Base-by-base conservation (phyloP, 30 jellyfish, hydroid and myxozoan genomes). In the Phacellophora camtschatica region DNA sequence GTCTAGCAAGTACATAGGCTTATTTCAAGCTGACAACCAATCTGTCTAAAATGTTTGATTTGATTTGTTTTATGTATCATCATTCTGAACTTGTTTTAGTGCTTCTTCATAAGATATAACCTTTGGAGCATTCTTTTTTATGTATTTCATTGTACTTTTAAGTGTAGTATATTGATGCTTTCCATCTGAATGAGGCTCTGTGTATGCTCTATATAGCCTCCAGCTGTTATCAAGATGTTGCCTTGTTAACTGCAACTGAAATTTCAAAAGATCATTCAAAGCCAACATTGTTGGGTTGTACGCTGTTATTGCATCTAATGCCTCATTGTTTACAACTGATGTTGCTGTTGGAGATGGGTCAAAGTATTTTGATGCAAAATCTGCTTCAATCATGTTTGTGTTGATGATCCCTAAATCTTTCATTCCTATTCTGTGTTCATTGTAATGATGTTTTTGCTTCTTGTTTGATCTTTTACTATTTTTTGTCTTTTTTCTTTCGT, bases 241-340 rank as follows among this genome's bases (percentile, higher is more conserved):
- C 30, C 82, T 64, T 31, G 90, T 55, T 48, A 89, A 64, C 33
- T 89, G 89, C 22, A 89, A 66, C 24, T 89, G 97, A 55, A 37
- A 89, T 42, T 75, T 89, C 64, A 89, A 20, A 77, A 89, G 49
- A 61, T 89, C 97, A 82, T 89, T 82, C 54, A 92, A 65, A 4
- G 97, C 97, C 1, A 89, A 42, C 34, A 83, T 75, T 28, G 97
- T 68, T 25, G 97, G 97, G 71, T 89, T 76, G 32, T 81, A 89
- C n/a, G 87, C 70, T 0, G 95, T 73, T 33, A 81, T 77, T 5
- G 85, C 93, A 5, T 89, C 95, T n/a, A 89, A 39, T 10, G 95
- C 90, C 49, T 71, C 92, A 0, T 68, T 41, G 68, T 63, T 83
- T 1, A 83, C 94, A 11, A 77, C 95, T 5, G 90, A 86, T 8